Base-by-base conservation (phyloP, 2,888 invertebrate species). In the Ariolimax columbianus region DNA sequence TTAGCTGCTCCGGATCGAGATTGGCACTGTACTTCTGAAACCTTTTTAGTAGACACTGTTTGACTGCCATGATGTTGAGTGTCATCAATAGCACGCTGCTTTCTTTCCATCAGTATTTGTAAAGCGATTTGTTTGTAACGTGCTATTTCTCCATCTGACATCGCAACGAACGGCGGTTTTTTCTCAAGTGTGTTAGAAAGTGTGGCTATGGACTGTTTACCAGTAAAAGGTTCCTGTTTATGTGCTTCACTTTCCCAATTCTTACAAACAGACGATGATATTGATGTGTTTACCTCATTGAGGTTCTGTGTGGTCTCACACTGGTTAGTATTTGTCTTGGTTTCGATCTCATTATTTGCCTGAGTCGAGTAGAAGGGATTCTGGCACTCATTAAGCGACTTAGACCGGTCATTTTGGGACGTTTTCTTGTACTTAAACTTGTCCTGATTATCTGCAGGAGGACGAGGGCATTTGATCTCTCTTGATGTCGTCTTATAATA, bases 81-180 rank as follows among this genome's bases (percentile, higher is more conserved):
- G 43, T 79, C 38, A 26, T n/a, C 55, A 33, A 59, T 63, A 33
- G 78, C 78, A 26, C 17, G 36, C n/a, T 55, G 43, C n/a, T 82
- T 82, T 72, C 82, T 70, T 38, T 82, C 40, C 55, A 72, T 73
- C 0, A 82, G 55, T 14, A 82, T 82, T 55, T 82, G 55, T 26
- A 82, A 38, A 7, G 82, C 82, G 23, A 82, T 82, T 55, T 82
- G 70, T 72, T 82, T 82, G n/a, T 82, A 82, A 33, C 70, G 43
- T 14, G 55, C 70, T 26, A 82, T 51, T 11, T 82, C 82, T 26
- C 38, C 72, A 6, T 72, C 72, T 26, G 72, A 36, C 55, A 82
- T 51, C 2, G 40, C 38, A 72, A 33, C 19, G 19, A 51, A 72
- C 17, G 81, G 33, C 6, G 47, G 17, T 30, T 70, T 36, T 38